Percentiles rank a stretch among this genome's conserved stretches.
phyloP scores from a whole-genome alignment of 1,140 invertebrate species.

The Drosophila ananassae region DNA sequence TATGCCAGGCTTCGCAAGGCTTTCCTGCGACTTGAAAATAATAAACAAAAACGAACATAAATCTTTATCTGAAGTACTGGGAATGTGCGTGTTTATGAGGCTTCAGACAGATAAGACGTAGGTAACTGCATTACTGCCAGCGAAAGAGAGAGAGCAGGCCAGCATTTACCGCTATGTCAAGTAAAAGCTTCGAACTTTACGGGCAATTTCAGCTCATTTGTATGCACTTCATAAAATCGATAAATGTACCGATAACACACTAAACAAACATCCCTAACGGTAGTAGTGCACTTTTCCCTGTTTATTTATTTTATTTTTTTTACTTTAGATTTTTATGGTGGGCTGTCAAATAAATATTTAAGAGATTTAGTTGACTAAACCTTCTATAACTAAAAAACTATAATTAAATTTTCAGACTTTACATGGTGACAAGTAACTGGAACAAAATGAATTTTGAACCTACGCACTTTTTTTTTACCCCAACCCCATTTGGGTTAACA shows the following conservation, averaged over 20 bases:
- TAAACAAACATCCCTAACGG: slow-evolving; percentile 6
- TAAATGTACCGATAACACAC: slow-evolving; percentile 33
- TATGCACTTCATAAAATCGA: slow-evolving; percentile 48
- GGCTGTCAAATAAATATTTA: neutral
- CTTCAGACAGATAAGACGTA: slow-evolving; percentile 38
- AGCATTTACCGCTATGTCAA: slow-evolving; percentile 39
- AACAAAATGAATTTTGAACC: slow-evolving; percentile 5
- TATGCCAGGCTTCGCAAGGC: slow-evolving; percentile 20
- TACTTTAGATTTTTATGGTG: neutral
- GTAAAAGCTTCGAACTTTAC: slow-evolving; percentile 28
- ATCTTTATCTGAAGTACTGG: slow-evolving; percentile 70
- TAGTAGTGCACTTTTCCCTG: neutral
- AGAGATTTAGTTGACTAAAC: too few relatives aligned
- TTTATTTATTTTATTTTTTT: neutral
- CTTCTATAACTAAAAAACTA: neutral
- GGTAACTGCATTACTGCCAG: slow-evolving; percentile 21
- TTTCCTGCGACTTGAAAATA: slow-evolving; percentile 6
- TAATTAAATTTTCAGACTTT: slow-evolving; percentile 5
- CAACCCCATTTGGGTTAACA: slow-evolving; percentile 31
- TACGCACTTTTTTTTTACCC: slow-evolving; percentile 13
- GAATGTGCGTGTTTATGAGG: slow-evolving; percentile 58
- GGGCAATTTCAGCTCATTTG: slow-evolving; percentile 38
- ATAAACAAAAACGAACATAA: slow-evolving; percentile 52
- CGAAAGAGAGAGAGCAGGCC: slow-evolving; percentile 14
- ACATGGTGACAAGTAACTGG: slow-evolving; percentile 10